Evolutionary conservation across 2,113 vertebrate genomes (phyloP), one percentile per base, ranked within the genome.

Genomic region (Saguinus imperator): DNA sequence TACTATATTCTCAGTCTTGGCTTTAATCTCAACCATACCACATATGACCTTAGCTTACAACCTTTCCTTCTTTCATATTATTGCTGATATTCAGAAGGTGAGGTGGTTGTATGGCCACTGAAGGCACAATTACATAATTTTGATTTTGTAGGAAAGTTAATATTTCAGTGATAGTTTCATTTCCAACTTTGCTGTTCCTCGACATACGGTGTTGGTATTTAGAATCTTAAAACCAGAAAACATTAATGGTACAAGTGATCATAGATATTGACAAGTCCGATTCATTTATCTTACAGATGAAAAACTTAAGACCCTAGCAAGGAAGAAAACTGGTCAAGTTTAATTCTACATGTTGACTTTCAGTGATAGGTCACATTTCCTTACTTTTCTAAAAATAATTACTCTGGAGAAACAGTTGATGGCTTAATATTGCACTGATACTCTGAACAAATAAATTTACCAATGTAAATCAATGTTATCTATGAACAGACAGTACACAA

Each of bases 41-140:
- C 35, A 9, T 84, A 10, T 87, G 58, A 37, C 16, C 75, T 97
- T 96, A 94, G 55, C 81, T 92, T 94, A 95, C 73, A 89, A 45
- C 77, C 11, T 97, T 94, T 57, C 6, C 16, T 58, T 55, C 13
- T 11, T 73, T 97, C 35, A 73, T 83, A 27, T 48, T 89, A 89
- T n/a, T 91, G 66, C 73, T 87, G 50, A 77, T 96, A 16, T 55
- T 87, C 92, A 32, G 17, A 87, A 96, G 37, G 50, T 52, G 35
- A 80, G 43, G 50, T 91, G 10, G 23, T 72, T 94, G 6, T 93
- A 72, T 93, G 57, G 21, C 14, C 89, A 80, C 29, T 93, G 21
- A 89, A 86, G 32, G 29, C 23, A 73, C 12, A 91, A n/a, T 94
- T 77, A 68, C 27, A 20, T 91, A 93, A 89, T 37, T 89, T 89